Percentiles rank a stretch among this genome's conserved stretches.
Evolutionary conservation across 2,888 invertebrate genomes (phyloP).

Genomic region (Lysandra bellargus): DNA sequence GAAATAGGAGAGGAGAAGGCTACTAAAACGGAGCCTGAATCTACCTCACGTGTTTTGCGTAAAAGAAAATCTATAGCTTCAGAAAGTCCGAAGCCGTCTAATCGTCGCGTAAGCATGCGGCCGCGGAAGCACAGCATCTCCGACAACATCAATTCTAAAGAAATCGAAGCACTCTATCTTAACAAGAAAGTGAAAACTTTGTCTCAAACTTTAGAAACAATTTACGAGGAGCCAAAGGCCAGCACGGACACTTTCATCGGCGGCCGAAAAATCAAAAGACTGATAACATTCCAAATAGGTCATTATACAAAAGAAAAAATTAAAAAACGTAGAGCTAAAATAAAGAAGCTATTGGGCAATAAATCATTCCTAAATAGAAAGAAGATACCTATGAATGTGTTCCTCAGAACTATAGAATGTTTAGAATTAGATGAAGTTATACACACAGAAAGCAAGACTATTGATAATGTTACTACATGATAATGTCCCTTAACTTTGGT

Average conservation of each 20-base stretch:
- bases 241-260: slow-evolving; percentile 72
- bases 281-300: slow-evolving; percentile 77
- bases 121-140: slow-evolving; percentile 66
- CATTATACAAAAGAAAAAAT: slow-evolving; percentile 78
- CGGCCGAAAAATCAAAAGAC: slow-evolving; percentile 78
- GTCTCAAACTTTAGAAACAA: slow-evolving; percentile 81
- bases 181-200: slow-evolving; percentile 77
- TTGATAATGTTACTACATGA: slow-evolving; percentile 40
- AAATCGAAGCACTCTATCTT: slow-evolving; percentile 79
- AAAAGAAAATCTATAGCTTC: slow-evolving; percentile 65
- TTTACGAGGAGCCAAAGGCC: slow-evolving; percentile 82
- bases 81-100: slow-evolving; percentile 61
- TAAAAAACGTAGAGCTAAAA: slow-evolving; percentile 80
- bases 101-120: slow-evolving; percentile 73
- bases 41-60: slow-evolving; percentile 58
- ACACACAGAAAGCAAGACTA: slow-evolving; percentile 53
- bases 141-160: slow-evolving; percentile 66
- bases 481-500: slow-evolving; percentile 50
- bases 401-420: slow-evolving; percentile 78
- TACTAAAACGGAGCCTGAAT: slow-evolving; percentile 48
- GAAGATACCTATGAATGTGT: slow-evolving; percentile 78
- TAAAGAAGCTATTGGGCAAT: slow-evolving; percentile 78
- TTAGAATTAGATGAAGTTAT: slow-evolving; percentile 71
- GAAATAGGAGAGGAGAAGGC: slow-evolving; percentile 57
- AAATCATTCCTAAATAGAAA: slow-evolving; percentile 74